Conservation (phyloP, 2,797 vertebrate species). For the Pelodytes ibericus region DNA sequence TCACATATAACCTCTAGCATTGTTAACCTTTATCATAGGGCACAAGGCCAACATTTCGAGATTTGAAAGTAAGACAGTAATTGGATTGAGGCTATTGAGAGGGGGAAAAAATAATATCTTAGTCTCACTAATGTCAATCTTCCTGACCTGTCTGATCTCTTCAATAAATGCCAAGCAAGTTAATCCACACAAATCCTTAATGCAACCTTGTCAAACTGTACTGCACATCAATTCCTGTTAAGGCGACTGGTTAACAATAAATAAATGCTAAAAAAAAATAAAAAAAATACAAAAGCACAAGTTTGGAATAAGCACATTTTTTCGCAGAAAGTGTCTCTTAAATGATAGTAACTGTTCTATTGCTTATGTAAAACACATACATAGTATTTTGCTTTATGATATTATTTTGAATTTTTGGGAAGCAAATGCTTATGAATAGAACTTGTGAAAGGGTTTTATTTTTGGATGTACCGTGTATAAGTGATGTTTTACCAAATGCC, state of each 20-base stretch:
- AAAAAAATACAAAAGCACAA: too few relatives aligned
- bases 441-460: too few relatives aligned
- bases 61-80: conserved; percentile 80
- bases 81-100: conserved; percentile 79
- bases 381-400: too few relatives aligned
- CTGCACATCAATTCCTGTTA: conserved; percentile 54
- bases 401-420: too few relatives aligned
- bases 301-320: too few relatives aligned
- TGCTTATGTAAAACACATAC: too few relatives aligned
- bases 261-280: too few relatives aligned
- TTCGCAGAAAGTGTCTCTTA: too few relatives aligned
- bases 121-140: conserved; percentile 78
- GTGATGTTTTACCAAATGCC: too few relatives aligned
- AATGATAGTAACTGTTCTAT: too few relatives aligned
- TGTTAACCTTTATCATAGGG: conserved; percentile 21
- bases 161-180: conserved; percentile 72
- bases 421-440: too few relatives aligned
- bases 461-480: too few relatives aligned
- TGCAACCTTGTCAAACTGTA: conserved; percentile 64
- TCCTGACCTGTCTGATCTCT: conserved; percentile 71
- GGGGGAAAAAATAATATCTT: conserved; percentile 70
- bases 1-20: neutral
- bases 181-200: conserved; percentile 81
- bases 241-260: neutral
- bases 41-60: conserved; percentile 61